Evolutionary conservation across 2,113 vertebrate genomes (phyloP), one percentile per base, ranked within the genome.

Genomic region (Dicentrarchus labrax): DNA sequence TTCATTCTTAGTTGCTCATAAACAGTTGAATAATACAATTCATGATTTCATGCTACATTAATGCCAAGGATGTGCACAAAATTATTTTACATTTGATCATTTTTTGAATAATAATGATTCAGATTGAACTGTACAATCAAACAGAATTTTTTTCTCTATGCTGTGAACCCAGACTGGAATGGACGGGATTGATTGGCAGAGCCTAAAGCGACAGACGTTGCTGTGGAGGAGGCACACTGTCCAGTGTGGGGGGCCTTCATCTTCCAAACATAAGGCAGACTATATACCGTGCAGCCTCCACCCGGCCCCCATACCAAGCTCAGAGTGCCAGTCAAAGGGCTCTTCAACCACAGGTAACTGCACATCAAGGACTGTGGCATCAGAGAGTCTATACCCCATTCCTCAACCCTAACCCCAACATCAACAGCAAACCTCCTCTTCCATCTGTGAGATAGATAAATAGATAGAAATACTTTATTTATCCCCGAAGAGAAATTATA

Each of bases 1-100:
- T 76, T 82, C 50, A 48, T 72, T 10, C 39, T 45, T 16, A 67
- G 51, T 39, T 56, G 39, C 74, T 76, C 22, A 21, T 36, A 17
- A 66, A 54, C 30, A 53, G 39, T 13, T 47, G 45, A 47, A 47
- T 12, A 47, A 12, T 30, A 30, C 30, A 30, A 30, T 30, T 30
- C 30, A 30, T 30, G 30, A 30, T 30, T 30, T 30, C 30, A 30
- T 30, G 30, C 30, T 30, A 30, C 30, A 30, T 30, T 30, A 30
- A 30, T 30, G 30, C 30, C 30, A 30, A 30, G 30, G 2, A 30
- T 30, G 30, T 30, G 30, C 30, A 30, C 30, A 30, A 30, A 30
- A 30, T 30, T 30, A 30, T 30, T 30, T 30, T 30, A 45, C 9
- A 45, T 7, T 8, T 45, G 11, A 45, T 45, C 2, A 43, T 43